Evolutionary conservation across 1,140 invertebrate species (phyloP).

Genomic region (Coptotermes formosanus): DNA sequence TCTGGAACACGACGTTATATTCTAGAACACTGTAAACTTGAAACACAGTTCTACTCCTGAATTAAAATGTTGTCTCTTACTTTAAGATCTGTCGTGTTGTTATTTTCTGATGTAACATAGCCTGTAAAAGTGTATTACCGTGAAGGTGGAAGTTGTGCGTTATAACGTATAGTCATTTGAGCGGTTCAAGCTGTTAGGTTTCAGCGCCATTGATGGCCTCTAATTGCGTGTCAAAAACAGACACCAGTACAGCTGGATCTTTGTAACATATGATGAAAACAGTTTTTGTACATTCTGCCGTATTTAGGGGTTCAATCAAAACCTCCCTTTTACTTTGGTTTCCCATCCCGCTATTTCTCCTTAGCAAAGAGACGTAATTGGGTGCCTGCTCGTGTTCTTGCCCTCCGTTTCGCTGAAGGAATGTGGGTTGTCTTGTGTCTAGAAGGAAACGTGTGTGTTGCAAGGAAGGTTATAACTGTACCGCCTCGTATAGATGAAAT

Average conservation of each 20-base stretch:
- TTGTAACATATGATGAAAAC: background rate
- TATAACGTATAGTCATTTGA: background rate
- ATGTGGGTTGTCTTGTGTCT: background rate
- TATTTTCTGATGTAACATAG: no score
- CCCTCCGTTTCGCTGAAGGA: background rate
- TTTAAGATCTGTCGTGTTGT: no score
- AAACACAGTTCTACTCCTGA: no score
- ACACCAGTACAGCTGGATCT: background rate
- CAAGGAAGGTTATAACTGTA: background rate
- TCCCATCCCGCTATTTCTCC: background rate
- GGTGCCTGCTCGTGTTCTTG: background rate
- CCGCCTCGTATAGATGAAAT: background rate
- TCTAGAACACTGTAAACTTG: no score
- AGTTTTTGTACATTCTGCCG: background rate
- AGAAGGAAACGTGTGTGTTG: background rate
- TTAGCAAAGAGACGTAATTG: no score
- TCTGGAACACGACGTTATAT: no score
- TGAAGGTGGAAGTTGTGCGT: no score
- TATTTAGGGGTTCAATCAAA: background rate
- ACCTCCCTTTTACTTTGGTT: background rate
- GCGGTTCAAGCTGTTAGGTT: background rate
- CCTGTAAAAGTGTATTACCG: no score
- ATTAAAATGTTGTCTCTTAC: no score
- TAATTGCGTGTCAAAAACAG: constrained; percentile 1
- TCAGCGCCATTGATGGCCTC: background rate